Percentiles rank a stretch among this genome's conserved stretches.
Conservation (phyloP, 2,888 invertebrate species). For the Sinodicranocentrus sp. region DNA sequence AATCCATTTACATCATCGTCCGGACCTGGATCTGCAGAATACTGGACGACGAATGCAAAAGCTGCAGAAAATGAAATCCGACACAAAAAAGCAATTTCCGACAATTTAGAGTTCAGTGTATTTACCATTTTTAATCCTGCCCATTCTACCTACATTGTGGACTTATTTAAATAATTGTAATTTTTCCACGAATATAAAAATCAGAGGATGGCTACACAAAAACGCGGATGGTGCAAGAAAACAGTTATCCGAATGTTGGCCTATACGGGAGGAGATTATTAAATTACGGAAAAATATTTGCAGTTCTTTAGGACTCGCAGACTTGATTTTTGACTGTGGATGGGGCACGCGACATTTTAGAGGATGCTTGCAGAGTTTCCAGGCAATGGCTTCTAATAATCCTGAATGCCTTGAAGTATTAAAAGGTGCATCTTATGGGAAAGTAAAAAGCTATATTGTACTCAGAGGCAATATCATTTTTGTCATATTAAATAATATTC, state of each 20-base stretch:
- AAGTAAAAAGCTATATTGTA: too few relatives aligned
- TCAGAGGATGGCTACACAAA: conserved; percentile 86
- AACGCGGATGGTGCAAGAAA: conserved; percentile 85
- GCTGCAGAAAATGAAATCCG: conserved; percentile 58
- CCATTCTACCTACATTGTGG: too few relatives aligned
- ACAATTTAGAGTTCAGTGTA: conserved; percentile 68
- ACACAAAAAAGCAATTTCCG: conserved; percentile 47
- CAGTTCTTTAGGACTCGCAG: conserved; percentile 81
- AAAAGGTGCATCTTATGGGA: conserved; percentile 77
- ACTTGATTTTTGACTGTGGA: conserved; percentile 88
- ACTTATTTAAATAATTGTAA: too few relatives aligned
- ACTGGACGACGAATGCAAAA: conserved; percentile 40
- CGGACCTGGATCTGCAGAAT: conserved; percentile 5
- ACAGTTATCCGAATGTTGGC: conserved; percentile 83
- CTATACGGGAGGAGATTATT: conserved; percentile 87
- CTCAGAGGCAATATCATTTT: neutral
- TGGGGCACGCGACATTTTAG: conserved; percentile 94
- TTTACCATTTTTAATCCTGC: too few relatives aligned
- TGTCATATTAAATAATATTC: too few relatives aligned
- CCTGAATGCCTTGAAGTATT: conserved; percentile 85
- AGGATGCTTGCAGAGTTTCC: conserved; percentile 92
- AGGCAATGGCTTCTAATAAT: conserved; percentile 87
- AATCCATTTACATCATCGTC: neutral
- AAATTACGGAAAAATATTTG: conserved; percentile 83
- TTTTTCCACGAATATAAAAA: neutral